Conservation (phyloP, 2,888 invertebrate genomes). For the Agrochola lychnidis region DNA sequence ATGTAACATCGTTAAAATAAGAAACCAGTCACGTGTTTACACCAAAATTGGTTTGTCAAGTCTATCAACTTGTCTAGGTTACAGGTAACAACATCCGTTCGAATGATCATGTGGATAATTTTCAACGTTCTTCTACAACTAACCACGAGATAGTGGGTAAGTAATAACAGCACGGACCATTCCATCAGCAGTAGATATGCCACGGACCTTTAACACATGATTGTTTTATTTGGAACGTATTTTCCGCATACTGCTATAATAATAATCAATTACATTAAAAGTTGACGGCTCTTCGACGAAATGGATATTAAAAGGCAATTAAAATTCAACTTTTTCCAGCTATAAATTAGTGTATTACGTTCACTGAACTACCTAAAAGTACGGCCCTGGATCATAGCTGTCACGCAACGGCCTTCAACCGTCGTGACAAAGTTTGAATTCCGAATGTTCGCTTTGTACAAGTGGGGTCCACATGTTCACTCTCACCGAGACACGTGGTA, state of each 20-base stretch:
- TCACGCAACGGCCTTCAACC: slow-evolving; percentile 41
- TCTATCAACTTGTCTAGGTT: not conserved
- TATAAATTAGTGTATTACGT: slow-evolving; percentile 12
- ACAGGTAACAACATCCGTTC: not conserved
- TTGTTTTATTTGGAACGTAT: slow-evolving; percentile 11
- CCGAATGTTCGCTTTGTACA: slow-evolving; percentile 45
- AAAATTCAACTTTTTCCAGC: slow-evolving; percentile 23
- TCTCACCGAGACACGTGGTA: slow-evolving; percentile 42
- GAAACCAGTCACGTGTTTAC: not conserved
- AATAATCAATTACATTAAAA: slow-evolving; percentile 14
- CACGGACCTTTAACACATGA: not conserved
- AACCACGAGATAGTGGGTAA: not conserved
- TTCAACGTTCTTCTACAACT: not conserved
- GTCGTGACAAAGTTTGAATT: slow-evolving; percentile 37
- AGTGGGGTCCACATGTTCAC: slow-evolving; percentile 41
- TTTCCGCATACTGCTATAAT: slow-evolving; percentile 6
- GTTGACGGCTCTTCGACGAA: slow-evolving; percentile 20
- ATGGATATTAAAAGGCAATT: slow-evolving; percentile 22
- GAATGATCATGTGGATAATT: not conserved
- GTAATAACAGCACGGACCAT: no score
- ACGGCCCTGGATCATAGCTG: slow-evolving; percentile 39
- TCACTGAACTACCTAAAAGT: slow-evolving; percentile 22
- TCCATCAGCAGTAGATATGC: no score
- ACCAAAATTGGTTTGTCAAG: slow-evolving; percentile 4
- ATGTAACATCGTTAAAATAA: slow-evolving; percentile 30